These are phyloP conservation scores for Proisotoma minuta DNA, from an alignment of 2,888 invertebrate species.

Conservation along the genomic window DNA sequence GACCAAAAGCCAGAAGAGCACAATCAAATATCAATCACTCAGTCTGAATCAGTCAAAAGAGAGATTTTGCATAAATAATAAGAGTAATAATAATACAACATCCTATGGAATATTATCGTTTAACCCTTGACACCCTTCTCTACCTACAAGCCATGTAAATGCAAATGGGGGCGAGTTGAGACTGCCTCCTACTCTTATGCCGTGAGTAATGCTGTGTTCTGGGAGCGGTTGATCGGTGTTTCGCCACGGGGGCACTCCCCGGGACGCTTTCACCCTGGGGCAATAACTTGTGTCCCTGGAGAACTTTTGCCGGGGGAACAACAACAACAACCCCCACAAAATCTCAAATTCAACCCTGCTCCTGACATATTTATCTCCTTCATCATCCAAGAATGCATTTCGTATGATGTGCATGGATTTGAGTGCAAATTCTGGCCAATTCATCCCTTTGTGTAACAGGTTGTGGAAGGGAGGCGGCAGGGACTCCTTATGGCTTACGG, in stretches of 20 bases:
- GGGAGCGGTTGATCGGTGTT: slow-evolving; percentile 43
- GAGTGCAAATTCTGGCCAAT: too few relatives aligned
- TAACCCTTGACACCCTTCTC: slow-evolving; percentile 37
- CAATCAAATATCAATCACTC: not conserved
- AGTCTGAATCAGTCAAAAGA: not conserved
- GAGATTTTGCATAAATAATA: slow-evolving; percentile 1
- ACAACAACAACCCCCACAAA: not conserved
- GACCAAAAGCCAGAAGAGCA: slow-evolving; percentile 5
- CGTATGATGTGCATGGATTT: too few relatives aligned
- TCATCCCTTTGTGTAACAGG: slow-evolving; percentile 46
- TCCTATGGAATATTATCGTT: slow-evolving; percentile 30
- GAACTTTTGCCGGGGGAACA: not conserved
- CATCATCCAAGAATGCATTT: not conserved
- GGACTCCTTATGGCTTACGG: slow-evolving; percentile 31
- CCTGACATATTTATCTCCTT: not conserved
- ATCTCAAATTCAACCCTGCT: slow-evolving; percentile 6
- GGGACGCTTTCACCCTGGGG: slow-evolving; percentile 12
- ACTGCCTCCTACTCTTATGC: slow-evolving; percentile 16
- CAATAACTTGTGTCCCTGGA: slow-evolving; percentile 7
- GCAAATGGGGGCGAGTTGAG: slow-evolving; percentile 38
- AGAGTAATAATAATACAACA: slow-evolving; percentile 4
- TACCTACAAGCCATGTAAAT: slow-evolving; percentile 19
- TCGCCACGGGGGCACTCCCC: slow-evolving; percentile 32
- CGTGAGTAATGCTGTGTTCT: slow-evolving; percentile 26
- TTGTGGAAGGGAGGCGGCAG: slow-evolving; percentile 34